Base-by-base conservation (phyloP, 2,797 vertebrate species). In the Phaenicophaeus curvirostris region DNA sequence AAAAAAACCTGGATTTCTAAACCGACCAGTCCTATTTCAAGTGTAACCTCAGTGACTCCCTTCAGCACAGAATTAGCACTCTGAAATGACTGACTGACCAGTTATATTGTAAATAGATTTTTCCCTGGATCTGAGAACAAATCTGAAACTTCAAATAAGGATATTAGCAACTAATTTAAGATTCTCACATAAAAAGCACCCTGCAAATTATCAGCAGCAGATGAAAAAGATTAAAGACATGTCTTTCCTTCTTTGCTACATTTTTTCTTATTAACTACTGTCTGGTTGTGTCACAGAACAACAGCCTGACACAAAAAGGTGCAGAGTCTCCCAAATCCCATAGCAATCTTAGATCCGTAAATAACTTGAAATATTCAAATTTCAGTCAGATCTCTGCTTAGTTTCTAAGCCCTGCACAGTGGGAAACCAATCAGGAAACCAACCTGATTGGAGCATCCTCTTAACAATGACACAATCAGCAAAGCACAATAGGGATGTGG, bases 381-480 rank as follows among this genome's bases (percentile, higher is more conserved):
- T 89, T 76, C 0, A 81, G 80, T 59, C 90, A 87, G 89, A 63
- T 59, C 48, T 95, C 55, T 20, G 90, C 91, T 30, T 87, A 81
- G 85, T 16, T 75, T 6, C 77, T 7, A 28, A 92, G 84, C 80
- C 74, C 84, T 41, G 85, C 85, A 21, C 48, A 1, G 91, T 48
- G 83, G 85, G 94, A 63, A 82, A 87, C 39, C 93, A 94, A 93
- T 94, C 92, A 91, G 88, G 83, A 33, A 35, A 12, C 42, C 24
- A 86, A 84, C 44, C 67, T 90, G 93, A 90, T 33, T 79, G 91
- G 90, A 91, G 91, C 85, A 33, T 61, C 85, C 87, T 91, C 51
- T 8, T 76, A 46, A 94, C 93, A 95, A 89, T 72, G 94, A 39
- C 46, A 87, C 89, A 95, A 95, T 89, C 95, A 95, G 81, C 73